These are phyloP conservation scores for Drosophila affinis DNA, from an alignment of 2,888 invertebrate species.

Conservation along the genomic window DNA sequence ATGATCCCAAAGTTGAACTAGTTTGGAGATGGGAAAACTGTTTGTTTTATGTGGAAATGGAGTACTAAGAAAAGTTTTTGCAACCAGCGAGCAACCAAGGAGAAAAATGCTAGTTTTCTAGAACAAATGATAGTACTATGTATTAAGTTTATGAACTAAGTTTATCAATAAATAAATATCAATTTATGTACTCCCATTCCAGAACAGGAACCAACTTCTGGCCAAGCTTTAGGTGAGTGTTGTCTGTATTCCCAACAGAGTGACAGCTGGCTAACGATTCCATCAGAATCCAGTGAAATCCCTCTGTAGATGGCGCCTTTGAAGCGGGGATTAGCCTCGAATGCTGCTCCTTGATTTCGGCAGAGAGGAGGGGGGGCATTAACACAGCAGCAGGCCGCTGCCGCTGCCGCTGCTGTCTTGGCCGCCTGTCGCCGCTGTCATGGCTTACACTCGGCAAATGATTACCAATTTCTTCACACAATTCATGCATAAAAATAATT, in stretches of 20 bases:
- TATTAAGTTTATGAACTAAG: too few species aligned
- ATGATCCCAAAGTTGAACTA: neutral
- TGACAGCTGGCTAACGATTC: conserved; percentile 32
- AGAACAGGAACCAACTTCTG: neutral
- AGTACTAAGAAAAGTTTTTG: neutral
- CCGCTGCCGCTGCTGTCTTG: conserved; percentile 29
- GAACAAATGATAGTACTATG: neutral
- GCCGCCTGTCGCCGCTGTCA: conserved; percentile 41
- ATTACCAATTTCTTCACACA: conserved; percentile 79
- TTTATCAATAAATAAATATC: too few species aligned
- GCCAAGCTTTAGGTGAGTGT: neutral
- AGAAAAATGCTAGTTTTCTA: neutral
- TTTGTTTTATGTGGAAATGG: neutral
- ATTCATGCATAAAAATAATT: conserved; percentile 79
- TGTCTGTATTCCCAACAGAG: conserved; percentile 3
- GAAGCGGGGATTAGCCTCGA: conserved; percentile 3
- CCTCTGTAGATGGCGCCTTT: conserved; percentile 25
- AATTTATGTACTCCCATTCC: too few species aligned
- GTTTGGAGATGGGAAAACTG: neutral
- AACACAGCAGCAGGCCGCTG: conserved; percentile 40
- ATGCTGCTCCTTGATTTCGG: neutral
- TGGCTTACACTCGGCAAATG: conserved; percentile 62
- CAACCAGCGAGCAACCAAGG: neutral
- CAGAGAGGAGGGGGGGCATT: conserved; percentile 13
- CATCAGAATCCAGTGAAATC: conserved; percentile 13